A percentile compares a stretch with the other conserved stretches of the same genome.
phyloP scores from a whole-genome alignment of 2,113 vertebrate species.

The Murina feae region DNA sequence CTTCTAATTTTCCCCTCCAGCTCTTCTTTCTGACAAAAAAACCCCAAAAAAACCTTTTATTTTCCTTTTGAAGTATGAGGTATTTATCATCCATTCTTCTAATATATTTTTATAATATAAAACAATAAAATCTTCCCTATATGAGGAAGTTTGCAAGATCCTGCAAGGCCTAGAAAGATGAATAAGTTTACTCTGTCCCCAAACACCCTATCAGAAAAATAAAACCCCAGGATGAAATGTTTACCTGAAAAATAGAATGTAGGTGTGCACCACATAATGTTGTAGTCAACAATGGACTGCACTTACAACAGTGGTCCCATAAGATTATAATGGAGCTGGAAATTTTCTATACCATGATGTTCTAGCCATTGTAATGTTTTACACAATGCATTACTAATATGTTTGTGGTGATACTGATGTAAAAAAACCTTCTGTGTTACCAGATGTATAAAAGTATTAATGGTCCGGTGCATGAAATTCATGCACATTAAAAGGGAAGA shows the following conservation, averaged over 20 bases:
- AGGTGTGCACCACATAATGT: not conserved
- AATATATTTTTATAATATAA: not conserved
- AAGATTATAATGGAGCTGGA: not conserved
- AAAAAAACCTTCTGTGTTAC: not conserved
- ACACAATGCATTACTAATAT: not conserved
- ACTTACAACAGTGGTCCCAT: not conserved
- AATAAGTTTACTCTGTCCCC: not conserved
- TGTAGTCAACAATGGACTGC: not conserved
- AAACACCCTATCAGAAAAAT: not conserved
- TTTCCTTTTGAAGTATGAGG: not conserved
- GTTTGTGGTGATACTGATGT: not conserved
- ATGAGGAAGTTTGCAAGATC: not conserved
- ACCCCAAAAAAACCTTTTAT: not conserved
- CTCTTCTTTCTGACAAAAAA: not conserved
- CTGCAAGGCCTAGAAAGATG: not conserved
- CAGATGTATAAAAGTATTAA: not conserved
- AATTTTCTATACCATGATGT: not conserved
- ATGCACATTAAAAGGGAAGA: too few relatives aligned
- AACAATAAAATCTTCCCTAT: not conserved
- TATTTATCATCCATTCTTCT: not conserved
- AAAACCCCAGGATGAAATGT: not conserved
- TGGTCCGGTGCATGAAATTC: too few relatives aligned
- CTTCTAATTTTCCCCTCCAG: not conserved
- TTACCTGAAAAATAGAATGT: not conserved
- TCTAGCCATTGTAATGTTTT: not conserved